phyloP scores from a whole-genome alignment of 2,113 vertebrate genomes.

The Erythrocebus patas region DNA sequence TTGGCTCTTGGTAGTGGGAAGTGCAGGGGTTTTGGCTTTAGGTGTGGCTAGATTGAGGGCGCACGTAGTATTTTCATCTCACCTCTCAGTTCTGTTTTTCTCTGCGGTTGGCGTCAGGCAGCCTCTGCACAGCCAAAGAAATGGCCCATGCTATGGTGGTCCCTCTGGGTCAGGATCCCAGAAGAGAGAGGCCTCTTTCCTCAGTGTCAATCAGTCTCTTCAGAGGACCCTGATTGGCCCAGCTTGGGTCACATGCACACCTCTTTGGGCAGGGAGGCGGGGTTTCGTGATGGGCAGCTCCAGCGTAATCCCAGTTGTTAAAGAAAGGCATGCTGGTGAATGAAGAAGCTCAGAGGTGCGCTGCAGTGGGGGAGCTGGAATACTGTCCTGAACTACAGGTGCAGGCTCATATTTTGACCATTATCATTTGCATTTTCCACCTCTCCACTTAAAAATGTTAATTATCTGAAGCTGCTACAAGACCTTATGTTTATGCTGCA shows the following conservation, averaged over 20 bases:
- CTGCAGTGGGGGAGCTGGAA: accelerated
- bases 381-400: background rate
- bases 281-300: background rate
- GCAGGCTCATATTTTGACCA: background rate
- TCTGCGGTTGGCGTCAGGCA: background rate
- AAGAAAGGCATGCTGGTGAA: background rate
- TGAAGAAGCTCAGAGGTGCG: background rate
- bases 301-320: background rate
- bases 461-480: background rate
- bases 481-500: background rate
- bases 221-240: background rate
- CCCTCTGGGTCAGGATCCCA: background rate
- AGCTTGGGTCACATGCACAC: background rate
- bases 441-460: background rate
- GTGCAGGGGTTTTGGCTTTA: background rate
- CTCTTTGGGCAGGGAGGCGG: background rate
- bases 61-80: background rate
- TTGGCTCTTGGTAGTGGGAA: background rate
- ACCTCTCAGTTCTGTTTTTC: background rate
- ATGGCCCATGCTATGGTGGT: background rate
- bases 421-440: background rate
- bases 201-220: background rate
- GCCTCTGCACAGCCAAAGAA: background rate
- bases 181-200: background rate
- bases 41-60: background rate